phyloP scores from a whole-genome alignment of 2,797 vertebrate species.

The Gymnodraco acuticeps region DNA sequence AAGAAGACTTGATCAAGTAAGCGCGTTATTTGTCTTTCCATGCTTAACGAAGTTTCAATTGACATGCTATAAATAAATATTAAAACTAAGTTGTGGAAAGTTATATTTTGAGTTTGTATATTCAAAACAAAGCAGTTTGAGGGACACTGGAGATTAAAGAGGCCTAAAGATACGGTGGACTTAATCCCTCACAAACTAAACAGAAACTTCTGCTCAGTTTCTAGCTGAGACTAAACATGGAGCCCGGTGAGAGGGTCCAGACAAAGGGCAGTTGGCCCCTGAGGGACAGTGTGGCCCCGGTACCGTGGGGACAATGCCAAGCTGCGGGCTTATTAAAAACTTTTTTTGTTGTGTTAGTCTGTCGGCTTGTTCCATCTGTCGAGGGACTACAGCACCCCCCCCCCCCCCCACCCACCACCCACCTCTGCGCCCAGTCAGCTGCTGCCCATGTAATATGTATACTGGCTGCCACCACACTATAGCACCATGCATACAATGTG shows the following conservation, averaged over 20 bases:
- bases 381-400: conserved; percentile 84
- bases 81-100: not conserved
- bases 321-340: conserved; percentile 89
- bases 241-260: conserved; percentile 58
- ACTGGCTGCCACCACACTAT: conserved; percentile 81
- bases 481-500: conserved; percentile 85
- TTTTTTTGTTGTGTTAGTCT: conserved; percentile 82
- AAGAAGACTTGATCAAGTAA: no score
- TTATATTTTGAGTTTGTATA: not conserved
- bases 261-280: conserved; percentile 87
- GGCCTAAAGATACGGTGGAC: conserved; percentile 8
- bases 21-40: no score
- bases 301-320: conserved; percentile 86
- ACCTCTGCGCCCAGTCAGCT: conserved; percentile 90
- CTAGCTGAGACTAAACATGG: conserved; percentile 31
- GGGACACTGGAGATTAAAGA: conserved; percentile 12
- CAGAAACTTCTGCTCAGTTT: conserved; percentile 15
- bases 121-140: not conserved
- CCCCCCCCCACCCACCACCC: conserved; percentile 79
- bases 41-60: no score
- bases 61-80: not conserved
- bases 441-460: conserved; percentile 97
- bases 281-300: conserved; percentile 78
- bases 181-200: not conserved
- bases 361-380: conserved; percentile 97